Evolutionary conservation across 2,113 vertebrate genomes (phyloP), one percentile per base, ranked within the genome.

Genomic region (Furnarius figulus): DNA sequence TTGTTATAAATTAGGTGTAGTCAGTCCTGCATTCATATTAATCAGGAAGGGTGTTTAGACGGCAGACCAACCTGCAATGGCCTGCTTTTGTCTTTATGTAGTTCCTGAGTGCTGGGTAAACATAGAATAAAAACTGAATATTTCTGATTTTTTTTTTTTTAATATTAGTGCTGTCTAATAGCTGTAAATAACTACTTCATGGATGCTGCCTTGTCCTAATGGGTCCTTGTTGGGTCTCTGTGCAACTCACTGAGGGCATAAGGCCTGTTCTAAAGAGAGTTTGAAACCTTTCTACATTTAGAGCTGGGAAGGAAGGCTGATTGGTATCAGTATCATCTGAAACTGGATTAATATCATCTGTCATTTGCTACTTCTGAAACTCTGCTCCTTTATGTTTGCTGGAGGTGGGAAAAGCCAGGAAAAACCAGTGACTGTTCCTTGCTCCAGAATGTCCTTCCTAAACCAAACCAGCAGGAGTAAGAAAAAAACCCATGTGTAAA

Each of bases 1-100:
- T 88, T 81, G 80, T 94, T 87, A 93, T 89, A 97, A 96, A 97
- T 97, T 89, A 96, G 94, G 70, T 44, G 27, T n/a, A 79, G 75
- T 92, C 95, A 87, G 65, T 81, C 90, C 90, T 68, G 87, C 85
- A 37, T 89, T 87, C 94, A 6, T 83, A 85, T 89, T 88, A 92
- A 90, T 91, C 49, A 84, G 89, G 44, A 85, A 74, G 52, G 93
- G 39, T 87, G 62, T 91, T 97, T 82, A 90, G 89, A 91, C 85
- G 82, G 42, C 96, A 89, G 70, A 80, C 77, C 72, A 78, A 40
- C 62, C 76, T 53, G 42, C 70, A 82, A 4, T 73, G 67, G 37
- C 71, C 67, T 72, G 56, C n/a, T n/a, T 70, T 91, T 89, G 42
- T 91, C 86, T 86, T 89, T 12, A 6, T 27, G n/a, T 15, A 44